phyloP scores from a whole-genome alignment of 1,140 invertebrate species.

The Melanaphis sacchari region DNA sequence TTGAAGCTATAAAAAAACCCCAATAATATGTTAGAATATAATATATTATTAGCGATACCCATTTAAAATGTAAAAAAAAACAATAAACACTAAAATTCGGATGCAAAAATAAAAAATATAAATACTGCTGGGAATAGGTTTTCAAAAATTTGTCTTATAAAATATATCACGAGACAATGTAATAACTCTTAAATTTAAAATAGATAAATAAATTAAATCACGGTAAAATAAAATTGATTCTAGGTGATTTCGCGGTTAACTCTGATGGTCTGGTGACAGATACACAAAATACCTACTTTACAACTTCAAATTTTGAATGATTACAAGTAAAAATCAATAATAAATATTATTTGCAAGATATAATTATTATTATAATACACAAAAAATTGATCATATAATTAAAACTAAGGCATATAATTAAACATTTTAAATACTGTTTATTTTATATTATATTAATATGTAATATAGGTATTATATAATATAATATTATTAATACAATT shows the following conservation, averaged over 20 bases:
- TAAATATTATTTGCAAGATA: not conserved
- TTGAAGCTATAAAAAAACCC: not conserved
- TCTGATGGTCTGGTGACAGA: not conserved
- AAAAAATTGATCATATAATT: not conserved
- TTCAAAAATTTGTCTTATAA: not conserved
- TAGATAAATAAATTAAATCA: not conserved
- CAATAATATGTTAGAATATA: not conserved
- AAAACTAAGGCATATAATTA: not conserved
- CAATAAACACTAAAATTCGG: not conserved
- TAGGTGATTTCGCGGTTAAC: not conserved
- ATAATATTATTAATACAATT: not conserved
- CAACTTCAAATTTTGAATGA: not conserved
- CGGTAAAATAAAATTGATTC: not conserved
- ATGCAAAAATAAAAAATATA: not conserved
- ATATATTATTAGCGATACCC: not conserved
- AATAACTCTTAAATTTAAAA: not conserved
- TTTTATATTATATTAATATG: no score
- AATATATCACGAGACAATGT: accelerated
- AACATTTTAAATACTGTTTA: not conserved
- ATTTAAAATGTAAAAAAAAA: conserved; percentile 13
- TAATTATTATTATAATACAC: not conserved
- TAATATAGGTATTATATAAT: no score
- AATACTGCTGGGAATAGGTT: not conserved
- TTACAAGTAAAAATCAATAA: not conserved
- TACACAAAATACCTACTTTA: not conserved